Base-by-base conservation (phyloP, 2,797 vertebrate species). In the Clamator glandarius region DNA sequence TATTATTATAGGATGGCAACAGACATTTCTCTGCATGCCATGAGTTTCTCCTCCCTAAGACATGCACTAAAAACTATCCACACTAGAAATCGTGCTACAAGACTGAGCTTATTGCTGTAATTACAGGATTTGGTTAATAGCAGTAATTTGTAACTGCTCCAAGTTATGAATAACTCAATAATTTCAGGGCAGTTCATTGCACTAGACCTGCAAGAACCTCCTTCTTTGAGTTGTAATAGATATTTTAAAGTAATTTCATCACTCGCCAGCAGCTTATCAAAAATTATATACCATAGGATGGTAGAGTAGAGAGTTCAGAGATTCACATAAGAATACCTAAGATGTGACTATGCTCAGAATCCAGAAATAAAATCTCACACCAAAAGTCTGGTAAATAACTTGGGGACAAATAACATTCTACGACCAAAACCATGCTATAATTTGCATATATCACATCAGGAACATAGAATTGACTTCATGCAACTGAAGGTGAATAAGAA, bases 141-240 rank as follows among this genome's bases (percentile, higher is more conserved):
- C 48, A 78, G 84, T 88, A 62, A 92, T 95, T 96, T 93, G 63
- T 88, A 90, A 86, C 77, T 86, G 69, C 69, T 88, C 58, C 57
- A 88, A 87, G 66, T 94, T 93, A 90, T 54, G 35, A 69, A 93
- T 93, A 93, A 95, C 89, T 94, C 87, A 84, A 6, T 94, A 92
- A 94, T 92, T 90, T 90, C 80, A 90, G 85, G 61, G 70, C 25
- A 90, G 51, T 50, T 93, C 67, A 28, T 86, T 90, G 83, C 73
- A 39, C 29, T 81, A 44, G 63, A 92, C 76, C 39, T 86, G 55
- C 28, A 90, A 18, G 25, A 92, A 88, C 61, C 36, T 81, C 67
- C 67, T 88, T 52, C 76, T 91, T 84, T 91, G 85, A 92, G 88
- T 86, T 28, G 7, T 90, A 73, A 63, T 79, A 63, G 52, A 21